Conservation (phyloP, 2,797 vertebrate species). For the Alauda arvensis region DNA sequence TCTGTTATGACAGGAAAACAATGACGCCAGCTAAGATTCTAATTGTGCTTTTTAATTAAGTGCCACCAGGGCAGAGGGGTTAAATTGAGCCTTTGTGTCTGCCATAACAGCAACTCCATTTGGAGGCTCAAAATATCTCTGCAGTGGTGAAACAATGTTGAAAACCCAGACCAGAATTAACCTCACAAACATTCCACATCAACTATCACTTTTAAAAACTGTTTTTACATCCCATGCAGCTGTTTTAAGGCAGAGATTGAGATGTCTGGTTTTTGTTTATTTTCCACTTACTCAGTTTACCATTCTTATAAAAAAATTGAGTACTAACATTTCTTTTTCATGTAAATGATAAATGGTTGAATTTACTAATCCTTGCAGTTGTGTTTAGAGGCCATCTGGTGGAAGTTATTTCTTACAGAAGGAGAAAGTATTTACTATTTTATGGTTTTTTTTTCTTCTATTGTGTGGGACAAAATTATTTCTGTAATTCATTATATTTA, state of each 20-base stretch:
- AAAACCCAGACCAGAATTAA: neutral
- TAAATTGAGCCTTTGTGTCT: neutral
- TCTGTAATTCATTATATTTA: neutral
- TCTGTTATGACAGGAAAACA: neutral
- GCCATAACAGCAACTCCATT: neutral
- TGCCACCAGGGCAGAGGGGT: neutral
- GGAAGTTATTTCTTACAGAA: neutral
- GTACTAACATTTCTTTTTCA: neutral
- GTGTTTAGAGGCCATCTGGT: constrained; percentile 30
- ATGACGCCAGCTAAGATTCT: neutral
- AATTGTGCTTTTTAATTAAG: neutral
- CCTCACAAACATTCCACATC: neutral
- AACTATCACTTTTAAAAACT: neutral
- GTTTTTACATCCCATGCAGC: neutral
- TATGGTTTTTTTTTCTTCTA: neutral
- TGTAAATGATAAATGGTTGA: neutral
- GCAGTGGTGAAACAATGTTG: neutral
- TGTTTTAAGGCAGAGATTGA: neutral
- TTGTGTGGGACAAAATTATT: neutral
- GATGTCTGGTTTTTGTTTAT: neutral
- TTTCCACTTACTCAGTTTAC: neutral
- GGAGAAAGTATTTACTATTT: neutral
- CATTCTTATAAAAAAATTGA: neutral
- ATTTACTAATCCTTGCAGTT: neutral
- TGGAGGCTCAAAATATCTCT: neutral